Evolutionary conservation across 2,888 invertebrate genomes (phyloP).

Genomic region (Eudemis profundana): DNA sequence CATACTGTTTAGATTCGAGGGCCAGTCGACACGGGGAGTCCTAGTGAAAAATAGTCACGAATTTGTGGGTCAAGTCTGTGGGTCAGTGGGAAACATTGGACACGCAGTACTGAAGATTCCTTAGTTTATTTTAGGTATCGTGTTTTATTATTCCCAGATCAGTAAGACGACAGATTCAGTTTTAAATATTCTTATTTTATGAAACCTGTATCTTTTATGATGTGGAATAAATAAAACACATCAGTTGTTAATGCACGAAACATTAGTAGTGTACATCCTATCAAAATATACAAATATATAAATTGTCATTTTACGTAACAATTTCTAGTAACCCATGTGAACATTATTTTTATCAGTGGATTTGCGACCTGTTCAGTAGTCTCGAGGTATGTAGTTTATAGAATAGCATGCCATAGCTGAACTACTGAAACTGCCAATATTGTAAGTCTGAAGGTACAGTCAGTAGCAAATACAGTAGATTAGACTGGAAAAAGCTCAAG

Average conservation of each 20-base stretch:
- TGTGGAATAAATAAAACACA: no score
- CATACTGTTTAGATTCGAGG: no score
- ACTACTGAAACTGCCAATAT: conserved; percentile 65
- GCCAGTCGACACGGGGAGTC: no score
- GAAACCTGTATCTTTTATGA: no score
- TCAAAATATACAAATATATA: no score
- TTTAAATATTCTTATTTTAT: no score
- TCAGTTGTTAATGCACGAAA: no score
- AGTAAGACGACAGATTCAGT: background rate
- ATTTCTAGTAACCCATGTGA: background rate
- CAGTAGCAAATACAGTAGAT: background rate
- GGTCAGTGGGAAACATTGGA: background rate
- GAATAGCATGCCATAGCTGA: conserved; percentile 49
- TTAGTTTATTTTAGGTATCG: background rate
- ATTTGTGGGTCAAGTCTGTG: background rate
- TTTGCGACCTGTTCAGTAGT: conserved; percentile 44
- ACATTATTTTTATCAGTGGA: background rate
- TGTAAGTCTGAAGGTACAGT: conserved; percentile 47
- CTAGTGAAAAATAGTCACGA: background rate
- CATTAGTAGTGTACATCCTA: no score
- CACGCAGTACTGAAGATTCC: background rate
- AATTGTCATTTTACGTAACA: no score
- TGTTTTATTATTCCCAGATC: background rate
- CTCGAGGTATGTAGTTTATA: conserved; percentile 57
- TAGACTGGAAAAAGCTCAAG: no score